Evolutionary conservation across 2,888 invertebrate genomes (phyloP).

Genomic region (Athetis lepigone): DNA sequence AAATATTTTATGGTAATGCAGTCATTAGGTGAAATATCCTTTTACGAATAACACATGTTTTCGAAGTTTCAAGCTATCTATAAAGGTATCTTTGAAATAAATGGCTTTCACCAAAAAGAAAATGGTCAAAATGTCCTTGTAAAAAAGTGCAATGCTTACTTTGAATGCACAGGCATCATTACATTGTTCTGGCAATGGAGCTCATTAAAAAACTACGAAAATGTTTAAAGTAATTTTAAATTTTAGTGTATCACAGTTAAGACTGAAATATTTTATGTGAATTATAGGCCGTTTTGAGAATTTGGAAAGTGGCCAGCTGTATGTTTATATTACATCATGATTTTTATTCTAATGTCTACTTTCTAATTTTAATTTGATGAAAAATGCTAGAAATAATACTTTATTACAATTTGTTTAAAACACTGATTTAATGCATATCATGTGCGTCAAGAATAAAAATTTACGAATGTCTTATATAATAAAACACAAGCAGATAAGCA

Average conservation of each 20-base stretch:
- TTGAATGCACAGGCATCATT: not conserved
- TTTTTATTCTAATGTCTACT: slow-evolving; percentile 11
- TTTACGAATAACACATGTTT: not conserved
- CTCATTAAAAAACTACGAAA: slow-evolving; percentile 21
- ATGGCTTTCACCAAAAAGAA: slow-evolving; percentile 22
- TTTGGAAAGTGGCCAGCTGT: slow-evolving; percentile 18
- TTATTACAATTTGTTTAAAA: not conserved
- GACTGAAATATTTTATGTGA: slow-evolving; percentile 51
- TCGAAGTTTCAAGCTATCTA: slow-evolving; percentile 15
- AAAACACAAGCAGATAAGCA: slow-evolving; percentile 4
- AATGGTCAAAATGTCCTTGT: not conserved
- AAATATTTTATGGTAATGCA: too few relatives aligned
- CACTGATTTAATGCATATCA: slow-evolving; percentile 3
- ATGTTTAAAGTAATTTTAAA: slow-evolving; percentile 11
- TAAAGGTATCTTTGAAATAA: not conserved
- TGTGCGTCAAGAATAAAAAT: not conserved
- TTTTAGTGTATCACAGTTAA: slow-evolving; percentile 20
- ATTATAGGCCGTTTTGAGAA: slow-evolving; percentile 27
- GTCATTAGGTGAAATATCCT: not conserved
- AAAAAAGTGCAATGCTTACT: not conserved
- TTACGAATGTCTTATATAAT: not conserved
- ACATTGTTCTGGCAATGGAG: not conserved
- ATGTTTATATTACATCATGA: slow-evolving; percentile 14
- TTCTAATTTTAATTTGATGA: slow-evolving; percentile 12
- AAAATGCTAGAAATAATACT: not conserved